These are phyloP conservation scores for Palythoa caribaeorum DNA, from an alignment of 92 coral and sea anemone species.

Conservation along the genomic window DNA sequence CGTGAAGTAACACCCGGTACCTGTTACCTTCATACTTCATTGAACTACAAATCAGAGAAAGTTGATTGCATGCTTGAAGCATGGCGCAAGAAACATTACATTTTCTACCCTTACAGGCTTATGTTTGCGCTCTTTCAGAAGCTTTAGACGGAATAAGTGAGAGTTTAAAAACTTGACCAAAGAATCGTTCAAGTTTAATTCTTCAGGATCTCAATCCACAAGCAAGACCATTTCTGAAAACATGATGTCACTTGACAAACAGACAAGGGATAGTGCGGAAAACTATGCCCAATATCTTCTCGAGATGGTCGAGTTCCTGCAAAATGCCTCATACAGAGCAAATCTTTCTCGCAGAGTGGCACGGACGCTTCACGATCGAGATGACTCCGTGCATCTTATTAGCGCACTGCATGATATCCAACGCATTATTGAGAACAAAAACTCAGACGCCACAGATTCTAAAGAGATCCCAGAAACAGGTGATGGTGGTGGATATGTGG, in stretches of 20 bases:
- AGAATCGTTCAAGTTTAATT: conserved; percentile 27
- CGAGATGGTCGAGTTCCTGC: conserved; percentile 16
- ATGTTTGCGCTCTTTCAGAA: conserved; percentile 5
- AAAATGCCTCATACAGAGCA: conserved; percentile 12
- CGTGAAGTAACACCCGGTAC: too few relatives aligned
- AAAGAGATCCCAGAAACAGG: neutral
- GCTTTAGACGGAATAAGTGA: conserved; percentile 16
- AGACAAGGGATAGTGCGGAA: neutral
- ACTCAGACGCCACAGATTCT: neutral
- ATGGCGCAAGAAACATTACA: neutral
- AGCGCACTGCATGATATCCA: conserved; percentile 3
- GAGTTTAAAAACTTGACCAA: neutral
- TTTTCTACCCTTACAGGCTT: conserved; percentile 12
- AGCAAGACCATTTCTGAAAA: neutral
- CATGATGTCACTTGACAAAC: conserved; percentile 11
- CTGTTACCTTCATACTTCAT: too few relatives aligned
- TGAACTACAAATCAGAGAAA: too few relatives aligned
- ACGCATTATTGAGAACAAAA: neutral
- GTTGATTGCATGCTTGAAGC: too few relatives aligned
- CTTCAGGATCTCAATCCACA: neutral
- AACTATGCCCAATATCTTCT: neutral
- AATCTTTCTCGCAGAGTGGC: conserved; percentile 20
- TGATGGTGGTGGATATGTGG: neutral
- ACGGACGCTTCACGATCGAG: neutral
- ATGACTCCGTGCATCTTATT: neutral